Evolutionary conservation across 2,888 invertebrate genomes (phyloP).

Genomic region (Drosophila phalerata): DNA sequence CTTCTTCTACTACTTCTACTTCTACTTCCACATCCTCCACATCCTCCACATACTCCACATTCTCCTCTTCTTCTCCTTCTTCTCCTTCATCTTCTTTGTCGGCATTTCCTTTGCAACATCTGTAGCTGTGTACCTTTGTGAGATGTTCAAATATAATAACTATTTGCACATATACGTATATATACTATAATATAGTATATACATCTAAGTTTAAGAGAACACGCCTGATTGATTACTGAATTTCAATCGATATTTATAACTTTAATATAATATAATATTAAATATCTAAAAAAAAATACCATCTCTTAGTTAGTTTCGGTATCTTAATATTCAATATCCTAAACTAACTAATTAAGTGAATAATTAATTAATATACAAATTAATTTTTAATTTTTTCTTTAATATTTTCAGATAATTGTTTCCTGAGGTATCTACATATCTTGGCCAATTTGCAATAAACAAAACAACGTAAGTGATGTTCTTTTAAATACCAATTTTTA

Average conservation of each 20-base stretch:
- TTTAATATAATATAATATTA: too few relatives aligned
- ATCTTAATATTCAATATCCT: too few relatives aligned
- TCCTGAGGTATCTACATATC: not conserved
- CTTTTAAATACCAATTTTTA: too few relatives aligned
- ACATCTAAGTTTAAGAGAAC: too few relatives aligned
- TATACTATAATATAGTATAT: too few relatives aligned
- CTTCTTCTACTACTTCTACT: not conserved
- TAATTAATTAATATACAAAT: not conserved
- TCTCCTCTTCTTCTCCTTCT: not conserved
- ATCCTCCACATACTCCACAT: too few relatives aligned
- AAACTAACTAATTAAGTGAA: too few relatives aligned
- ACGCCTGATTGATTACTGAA: not conserved
- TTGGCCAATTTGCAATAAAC: not conserved
- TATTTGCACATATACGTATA: not conserved
- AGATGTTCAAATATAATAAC: conserved; percentile 14
- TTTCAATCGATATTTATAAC: not conserved
- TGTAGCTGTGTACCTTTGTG: not conserved
- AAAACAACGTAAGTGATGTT: conserved; percentile 3
- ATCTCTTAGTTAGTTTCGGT: too few relatives aligned
- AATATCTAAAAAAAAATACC: too few relatives aligned
- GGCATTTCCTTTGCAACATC: not conserved
- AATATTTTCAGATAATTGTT: not conserved
- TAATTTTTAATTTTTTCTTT: not conserved
- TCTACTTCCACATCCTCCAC: too few relatives aligned
- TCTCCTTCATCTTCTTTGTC: not conserved